Conservation (phyloP, 2,113 vertebrate species). For the Struthidea cinerea region DNA sequence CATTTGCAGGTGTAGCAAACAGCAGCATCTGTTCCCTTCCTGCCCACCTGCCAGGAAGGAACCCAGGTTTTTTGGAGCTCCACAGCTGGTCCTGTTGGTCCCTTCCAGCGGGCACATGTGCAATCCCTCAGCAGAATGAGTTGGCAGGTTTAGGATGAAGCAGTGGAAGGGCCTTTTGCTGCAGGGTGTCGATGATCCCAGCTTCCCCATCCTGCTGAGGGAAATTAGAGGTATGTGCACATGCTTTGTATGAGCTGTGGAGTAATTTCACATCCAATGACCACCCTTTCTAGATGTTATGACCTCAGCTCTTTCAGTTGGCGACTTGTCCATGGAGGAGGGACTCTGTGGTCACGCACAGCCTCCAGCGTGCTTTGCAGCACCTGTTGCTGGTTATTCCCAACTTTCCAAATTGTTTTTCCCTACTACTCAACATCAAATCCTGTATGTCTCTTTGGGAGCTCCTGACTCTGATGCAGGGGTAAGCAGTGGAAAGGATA, state of each 20-base stretch:
- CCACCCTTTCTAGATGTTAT: neutral
- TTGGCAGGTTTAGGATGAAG: neutral
- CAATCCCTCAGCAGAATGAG: too few species aligned
- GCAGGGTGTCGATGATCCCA: neutral
- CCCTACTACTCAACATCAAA: neutral
- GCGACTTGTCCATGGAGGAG: fast-evolving
- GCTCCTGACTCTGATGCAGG: neutral
- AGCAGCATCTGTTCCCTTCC: neutral
- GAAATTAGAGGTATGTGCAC: neutral
- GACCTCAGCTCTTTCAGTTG: neutral
- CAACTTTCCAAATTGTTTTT: neutral
- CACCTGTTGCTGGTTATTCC: neutral
- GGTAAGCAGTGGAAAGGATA: neutral
- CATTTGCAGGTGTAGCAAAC: neutral
- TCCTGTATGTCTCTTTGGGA: neutral
- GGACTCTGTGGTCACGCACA: neutral
- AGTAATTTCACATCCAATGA: neutral
- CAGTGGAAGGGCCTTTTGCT: neutral
- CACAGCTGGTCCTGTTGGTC: neutral
- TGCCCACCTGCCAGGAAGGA: neutral
- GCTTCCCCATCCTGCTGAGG: neutral
- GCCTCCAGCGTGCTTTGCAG: neutral
- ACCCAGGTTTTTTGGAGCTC: neutral
- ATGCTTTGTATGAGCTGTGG: neutral
- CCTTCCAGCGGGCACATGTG: neutral